Conservation (phyloP, 2,113 vertebrate genomes). For the Siniperca knerii region DNA sequence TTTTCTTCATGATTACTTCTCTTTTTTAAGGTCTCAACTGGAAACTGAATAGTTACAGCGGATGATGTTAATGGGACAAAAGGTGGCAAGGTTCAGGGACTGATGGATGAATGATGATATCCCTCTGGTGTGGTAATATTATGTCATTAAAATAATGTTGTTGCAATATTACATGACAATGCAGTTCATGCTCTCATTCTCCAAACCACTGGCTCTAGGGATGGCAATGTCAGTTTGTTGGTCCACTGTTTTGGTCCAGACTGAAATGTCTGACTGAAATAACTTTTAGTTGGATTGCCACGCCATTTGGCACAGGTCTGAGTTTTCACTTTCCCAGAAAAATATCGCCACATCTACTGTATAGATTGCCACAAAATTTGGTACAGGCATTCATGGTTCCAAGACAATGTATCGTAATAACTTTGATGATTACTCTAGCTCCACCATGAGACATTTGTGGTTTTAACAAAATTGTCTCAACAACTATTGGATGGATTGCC, state of each 20-base stretch:
- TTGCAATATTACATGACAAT: constrained; percentile 18
- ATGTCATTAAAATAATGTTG: constrained; percentile 30
- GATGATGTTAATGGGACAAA: constrained; percentile 9
- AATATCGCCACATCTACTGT: neutral
- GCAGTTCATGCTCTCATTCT: neutral
- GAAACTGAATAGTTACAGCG: neutral
- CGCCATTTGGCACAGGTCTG: neutral
- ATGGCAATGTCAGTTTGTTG: neutral
- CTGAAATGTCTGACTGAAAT: neutral
- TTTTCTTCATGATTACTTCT: neutral
- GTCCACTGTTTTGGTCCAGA: neutral
- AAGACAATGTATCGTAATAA: neutral
- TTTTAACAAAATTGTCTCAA: neutral
- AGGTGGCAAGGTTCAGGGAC: neutral
- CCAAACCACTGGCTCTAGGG: neutral
- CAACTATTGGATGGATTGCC: neutral
- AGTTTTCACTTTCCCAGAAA: neutral
- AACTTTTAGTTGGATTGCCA: neutral
- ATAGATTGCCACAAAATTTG: neutral
- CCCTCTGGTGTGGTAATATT: constrained; percentile 5
- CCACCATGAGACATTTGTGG: neutral
- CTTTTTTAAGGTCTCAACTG: neutral
- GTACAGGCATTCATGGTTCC: neutral
- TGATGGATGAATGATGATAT: constrained; percentile 20
- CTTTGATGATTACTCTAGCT: neutral